A percentile compares a stretch with the other conserved stretches of the same genome.
phyloP scores from a whole-genome alignment of 2,797 vertebrate genomes.

The Onychomys leucogaster region DNA sequence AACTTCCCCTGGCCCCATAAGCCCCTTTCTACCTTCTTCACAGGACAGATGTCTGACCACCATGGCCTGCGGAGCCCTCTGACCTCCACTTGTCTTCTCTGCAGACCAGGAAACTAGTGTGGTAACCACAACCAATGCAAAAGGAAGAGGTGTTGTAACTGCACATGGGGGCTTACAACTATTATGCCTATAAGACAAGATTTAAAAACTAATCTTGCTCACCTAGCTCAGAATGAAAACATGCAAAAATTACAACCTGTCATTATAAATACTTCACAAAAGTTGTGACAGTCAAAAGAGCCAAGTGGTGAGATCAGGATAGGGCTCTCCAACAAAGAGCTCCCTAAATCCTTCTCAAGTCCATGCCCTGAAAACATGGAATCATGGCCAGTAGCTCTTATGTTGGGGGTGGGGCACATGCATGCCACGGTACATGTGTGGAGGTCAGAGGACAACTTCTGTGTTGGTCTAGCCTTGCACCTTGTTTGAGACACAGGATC shows the following conservation, averaged over 20 bases:
- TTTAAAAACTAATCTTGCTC: constrained; percentile 64
- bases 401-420: not conserved
- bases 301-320: not conserved
- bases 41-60: not conserved
- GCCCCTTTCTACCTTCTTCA: not conserved
- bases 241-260: constrained; percentile 56
- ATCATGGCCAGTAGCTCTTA: constrained; percentile 23
- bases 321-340: constrained; percentile 38
- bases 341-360: not conserved
- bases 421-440: not conserved
- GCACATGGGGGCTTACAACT: constrained; percentile 52
- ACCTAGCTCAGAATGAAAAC: constrained; percentile 40
- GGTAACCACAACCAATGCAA: constrained; percentile 30
- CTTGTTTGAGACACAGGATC: not conserved
- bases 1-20: not conserved
- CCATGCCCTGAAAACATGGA: not conserved
- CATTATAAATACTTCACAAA: constrained; percentile 60
- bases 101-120: not conserved
- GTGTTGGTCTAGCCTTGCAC: not conserved
- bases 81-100: not conserved
- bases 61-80: not conserved
- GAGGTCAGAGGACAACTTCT: not conserved
- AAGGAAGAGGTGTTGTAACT: constrained; percentile 52
- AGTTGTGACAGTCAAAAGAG: not conserved
- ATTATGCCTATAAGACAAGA: constrained; percentile 39